These are phyloP conservation scores for Drosophila takahashii DNA, from an alignment of 1,140 invertebrate genomes.

Conservation along the genomic window DNA sequence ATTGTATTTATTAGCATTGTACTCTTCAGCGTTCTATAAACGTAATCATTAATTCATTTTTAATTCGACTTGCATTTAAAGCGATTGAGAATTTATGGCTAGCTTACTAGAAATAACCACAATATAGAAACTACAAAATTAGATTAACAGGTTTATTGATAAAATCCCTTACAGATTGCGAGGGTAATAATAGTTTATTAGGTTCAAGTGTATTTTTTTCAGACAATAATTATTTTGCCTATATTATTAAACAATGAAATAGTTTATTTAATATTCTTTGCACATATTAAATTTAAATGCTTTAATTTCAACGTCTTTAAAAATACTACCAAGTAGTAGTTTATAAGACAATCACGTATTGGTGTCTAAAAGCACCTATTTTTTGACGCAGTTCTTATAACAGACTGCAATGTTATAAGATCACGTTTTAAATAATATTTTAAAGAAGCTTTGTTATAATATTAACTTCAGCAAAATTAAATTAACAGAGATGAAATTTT, in stretches of 20 bases:
- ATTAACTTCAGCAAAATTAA: too few species aligned
- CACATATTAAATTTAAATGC: not conserved
- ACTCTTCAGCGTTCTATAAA: not conserved
- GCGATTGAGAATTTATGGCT: not conserved
- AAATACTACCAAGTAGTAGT: not conserved
- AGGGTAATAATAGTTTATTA: not conserved
- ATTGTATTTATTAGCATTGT: not conserved
- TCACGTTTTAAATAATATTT: constrained; percentile 10
- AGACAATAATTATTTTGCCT: not conserved
- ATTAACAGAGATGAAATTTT: too few species aligned
- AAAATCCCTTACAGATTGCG: not conserved
- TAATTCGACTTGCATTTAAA: not conserved
- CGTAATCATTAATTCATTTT: not conserved
- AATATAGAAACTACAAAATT: not conserved
- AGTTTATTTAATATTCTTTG: not conserved
- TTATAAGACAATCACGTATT: constrained; percentile 11
- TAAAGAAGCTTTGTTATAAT: too few species aligned
- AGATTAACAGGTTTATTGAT: constrained; percentile 7
- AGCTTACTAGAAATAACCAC: not conserved
- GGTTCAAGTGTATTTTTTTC: not conserved
- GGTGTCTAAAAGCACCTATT: constrained; percentile 10
- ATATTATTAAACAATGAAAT: not conserved
- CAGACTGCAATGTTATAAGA: not conserved
- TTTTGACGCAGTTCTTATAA: not conserved
- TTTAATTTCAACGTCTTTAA: not conserved